phyloP scores from a whole-genome alignment of 2,113 vertebrate genomes.

The Pelmatolapia mariae region DNA sequence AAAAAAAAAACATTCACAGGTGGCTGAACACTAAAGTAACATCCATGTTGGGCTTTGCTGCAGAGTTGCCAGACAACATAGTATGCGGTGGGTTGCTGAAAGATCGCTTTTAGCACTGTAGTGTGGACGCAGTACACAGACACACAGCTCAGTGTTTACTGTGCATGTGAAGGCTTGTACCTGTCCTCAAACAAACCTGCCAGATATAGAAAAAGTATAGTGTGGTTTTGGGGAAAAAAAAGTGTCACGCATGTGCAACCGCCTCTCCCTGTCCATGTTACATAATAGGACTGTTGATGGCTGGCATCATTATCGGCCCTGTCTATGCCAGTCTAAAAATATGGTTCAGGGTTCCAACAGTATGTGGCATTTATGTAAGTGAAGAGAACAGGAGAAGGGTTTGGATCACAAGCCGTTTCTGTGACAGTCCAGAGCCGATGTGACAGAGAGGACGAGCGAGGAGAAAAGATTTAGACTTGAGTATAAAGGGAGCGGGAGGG shows the following conservation, averaged over 20 bases:
- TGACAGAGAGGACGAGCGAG: constrained; percentile 22
- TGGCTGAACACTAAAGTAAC: not conserved
- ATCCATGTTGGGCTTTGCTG: not conserved
- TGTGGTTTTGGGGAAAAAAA: not conserved
- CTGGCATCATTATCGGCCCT: constrained; percentile 47
- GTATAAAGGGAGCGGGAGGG: not conserved
- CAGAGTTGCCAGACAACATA: not conserved
- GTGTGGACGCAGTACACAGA: not conserved
- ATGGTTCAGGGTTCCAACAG: constrained; percentile 37
- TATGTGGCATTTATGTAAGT: constrained; percentile 54
- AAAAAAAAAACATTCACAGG: not conserved
- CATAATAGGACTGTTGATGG: constrained; percentile 46
- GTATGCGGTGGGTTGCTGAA: not conserved
- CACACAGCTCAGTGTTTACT: not conserved
- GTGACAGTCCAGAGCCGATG: constrained; percentile 32
- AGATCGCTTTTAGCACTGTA: not conserved
- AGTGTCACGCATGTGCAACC: not conserved
- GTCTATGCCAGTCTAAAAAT: constrained; percentile 54
- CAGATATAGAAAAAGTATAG: not conserved
- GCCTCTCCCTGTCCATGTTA: constrained; percentile 11
- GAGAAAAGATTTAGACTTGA: not conserved
- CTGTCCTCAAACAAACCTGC: not conserved
- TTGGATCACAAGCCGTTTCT: constrained; percentile 42
- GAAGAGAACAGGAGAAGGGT: constrained; percentile 32
- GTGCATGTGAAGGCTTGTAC: not conserved